These are phyloP conservation scores for Drosophila peninsularis DNA, from an alignment of 2,888 invertebrate species.

Conservation along the genomic window DNA sequence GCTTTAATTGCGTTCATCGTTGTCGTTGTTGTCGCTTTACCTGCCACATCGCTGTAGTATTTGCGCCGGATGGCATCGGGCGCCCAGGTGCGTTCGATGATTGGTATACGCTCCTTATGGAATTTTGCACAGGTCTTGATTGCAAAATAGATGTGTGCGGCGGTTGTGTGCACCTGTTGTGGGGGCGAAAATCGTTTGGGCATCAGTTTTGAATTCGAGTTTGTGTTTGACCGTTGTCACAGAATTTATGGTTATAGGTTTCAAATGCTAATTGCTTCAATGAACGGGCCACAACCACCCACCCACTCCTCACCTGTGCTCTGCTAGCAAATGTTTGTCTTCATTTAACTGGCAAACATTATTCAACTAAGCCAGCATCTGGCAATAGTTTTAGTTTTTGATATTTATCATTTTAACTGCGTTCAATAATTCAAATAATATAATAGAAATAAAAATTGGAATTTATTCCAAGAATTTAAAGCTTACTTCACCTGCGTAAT, in stretches of 20 bases:
- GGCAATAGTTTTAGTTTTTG: not conserved
- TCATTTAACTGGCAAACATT: conserved; percentile 14
- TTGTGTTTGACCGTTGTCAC: conserved; percentile 40
- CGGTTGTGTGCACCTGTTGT: conserved; percentile 64
- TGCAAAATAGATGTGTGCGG: conserved; percentile 86
- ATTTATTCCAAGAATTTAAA: not conserved
- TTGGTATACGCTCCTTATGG: conserved; percentile 90
- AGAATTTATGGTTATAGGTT: conserved; percentile 69
- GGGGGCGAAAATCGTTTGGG: conserved; percentile 24
- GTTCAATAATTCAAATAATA: conserved; percentile 1
- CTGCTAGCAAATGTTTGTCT: conserved; percentile 10
- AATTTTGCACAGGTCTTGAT: conserved; percentile 96
- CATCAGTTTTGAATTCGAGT: conserved; percentile 20
- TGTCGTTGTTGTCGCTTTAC: conserved; percentile 84
- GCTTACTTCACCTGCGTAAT: not conserved
- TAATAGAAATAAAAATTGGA: not conserved
- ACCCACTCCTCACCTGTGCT: not conserved
- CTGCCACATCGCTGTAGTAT: conserved; percentile 92
- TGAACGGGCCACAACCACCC: not conserved
- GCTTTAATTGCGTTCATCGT: conserved; percentile 72
- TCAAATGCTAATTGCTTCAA: conserved; percentile 66
- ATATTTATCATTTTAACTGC: conserved; percentile 5
- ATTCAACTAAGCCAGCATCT: not conserved
- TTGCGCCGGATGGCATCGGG: conserved; percentile 88
- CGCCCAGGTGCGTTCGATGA: conserved; percentile 94